Percentiles rank a stretch among this genome's conserved stretches.
Evolutionary conservation across 2,113 vertebrate species (phyloP).

Genomic region (Murina feae): DNA sequence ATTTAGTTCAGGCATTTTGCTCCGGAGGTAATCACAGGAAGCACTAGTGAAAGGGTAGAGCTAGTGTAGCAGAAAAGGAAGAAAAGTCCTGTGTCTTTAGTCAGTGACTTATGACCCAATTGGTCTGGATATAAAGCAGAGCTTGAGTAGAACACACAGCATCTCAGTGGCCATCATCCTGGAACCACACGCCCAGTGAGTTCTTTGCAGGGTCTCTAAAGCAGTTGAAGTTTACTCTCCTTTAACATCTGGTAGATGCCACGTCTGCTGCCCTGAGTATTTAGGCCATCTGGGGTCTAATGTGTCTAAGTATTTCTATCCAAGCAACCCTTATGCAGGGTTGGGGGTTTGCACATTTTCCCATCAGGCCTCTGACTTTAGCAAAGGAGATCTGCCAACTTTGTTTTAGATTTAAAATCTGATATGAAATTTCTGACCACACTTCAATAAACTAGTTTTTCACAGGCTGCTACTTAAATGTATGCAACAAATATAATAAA

Average conservation of each 20-base stretch:
- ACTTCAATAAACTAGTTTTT: background rate
- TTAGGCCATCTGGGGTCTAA: background rate
- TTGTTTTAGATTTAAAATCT: background rate
- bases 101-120: background rate
- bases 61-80: background rate
- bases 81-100: background rate
- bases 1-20: background rate
- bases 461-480: background rate
- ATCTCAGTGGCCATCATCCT: background rate
- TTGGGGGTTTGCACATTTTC: background rate
- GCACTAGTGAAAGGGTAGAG: background rate
- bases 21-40: background rate
- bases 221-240: background rate
- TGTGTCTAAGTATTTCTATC: background rate
- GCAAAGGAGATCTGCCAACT: background rate
- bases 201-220: background rate
- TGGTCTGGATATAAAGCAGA: background rate
- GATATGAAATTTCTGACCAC: background rate
- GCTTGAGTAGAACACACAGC: background rate
- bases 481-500: background rate
- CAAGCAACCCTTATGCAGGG: background rate
- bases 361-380: background rate
- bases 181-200: background rate
- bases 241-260: background rate
- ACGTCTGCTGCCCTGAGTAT: background rate